Evolutionary conservation across 2,113 vertebrate species (phyloP).

Genomic region (Falcunculus frontatus): DNA sequence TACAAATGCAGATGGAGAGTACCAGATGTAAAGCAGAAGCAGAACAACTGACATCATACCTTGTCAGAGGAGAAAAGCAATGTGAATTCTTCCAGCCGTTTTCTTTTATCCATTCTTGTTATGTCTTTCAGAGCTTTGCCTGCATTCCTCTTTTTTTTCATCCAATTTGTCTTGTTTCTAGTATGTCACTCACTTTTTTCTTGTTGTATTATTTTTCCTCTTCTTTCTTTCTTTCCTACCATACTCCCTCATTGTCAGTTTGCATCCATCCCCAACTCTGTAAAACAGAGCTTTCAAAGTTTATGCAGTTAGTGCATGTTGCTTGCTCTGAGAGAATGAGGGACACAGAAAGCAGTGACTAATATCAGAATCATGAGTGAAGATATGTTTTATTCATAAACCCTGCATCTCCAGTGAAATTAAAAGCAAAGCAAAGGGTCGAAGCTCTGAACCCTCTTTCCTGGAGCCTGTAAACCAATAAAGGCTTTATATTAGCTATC

Average conservation of each 20-base stretch:
- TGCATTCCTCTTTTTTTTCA: background rate
- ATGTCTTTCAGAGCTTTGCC: background rate
- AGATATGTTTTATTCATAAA: slow-evolving; percentile 85
- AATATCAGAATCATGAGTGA: slow-evolving; percentile 75
- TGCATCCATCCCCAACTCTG: background rate
- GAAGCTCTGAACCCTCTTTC: slow-evolving; percentile 79
- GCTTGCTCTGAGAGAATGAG: slow-evolving; percentile 58
- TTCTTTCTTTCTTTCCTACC: background rate
- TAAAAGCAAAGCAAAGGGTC: slow-evolving; percentile 85
- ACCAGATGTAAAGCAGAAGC: background rate
- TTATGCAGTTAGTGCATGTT: slow-evolving; percentile 37
- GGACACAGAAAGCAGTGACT: slow-evolving; percentile 71
- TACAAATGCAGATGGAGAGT: background rate
- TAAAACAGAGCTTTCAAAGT: slow-evolving; percentile 37
- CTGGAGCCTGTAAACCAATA: slow-evolving; percentile 84
- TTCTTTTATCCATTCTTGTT: background rate
- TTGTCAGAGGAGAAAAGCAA: background rate
- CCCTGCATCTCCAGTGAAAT: slow-evolving; percentile 80
- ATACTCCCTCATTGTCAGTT: background rate
- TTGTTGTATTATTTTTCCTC: background rate
- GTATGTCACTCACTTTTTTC: background rate
- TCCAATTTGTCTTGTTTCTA: background rate
- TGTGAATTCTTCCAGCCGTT: background rate
- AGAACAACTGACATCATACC: background rate
- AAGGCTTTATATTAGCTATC: slow-evolving; percentile 86